Evolutionary conservation across 2,888 invertebrate genomes (phyloP), one percentile per base, ranked within the genome.

Genomic region (Cerceris rybyensis): DNA sequence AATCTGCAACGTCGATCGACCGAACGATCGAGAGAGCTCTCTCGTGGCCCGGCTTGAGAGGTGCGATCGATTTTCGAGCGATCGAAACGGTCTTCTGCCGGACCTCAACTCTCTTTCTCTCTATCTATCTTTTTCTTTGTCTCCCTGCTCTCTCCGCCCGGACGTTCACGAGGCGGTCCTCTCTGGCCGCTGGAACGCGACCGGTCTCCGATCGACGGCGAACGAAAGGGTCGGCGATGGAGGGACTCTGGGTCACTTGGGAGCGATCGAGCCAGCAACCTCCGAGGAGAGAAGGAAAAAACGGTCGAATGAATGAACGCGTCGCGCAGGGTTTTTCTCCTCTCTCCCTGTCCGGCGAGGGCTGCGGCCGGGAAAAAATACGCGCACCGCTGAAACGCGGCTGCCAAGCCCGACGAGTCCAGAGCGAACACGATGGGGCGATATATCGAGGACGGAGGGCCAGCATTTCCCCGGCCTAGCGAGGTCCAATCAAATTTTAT

Each of bases 401-500:
- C 28, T 28, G 28, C 28, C 28, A 4, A 28, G 28, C 28, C 70
- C 64, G 67, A 71, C 73, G 78, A 80, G 75, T 74, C 68, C 73
- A 87, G 87, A 86, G 86, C 84, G 85, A 79, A 82, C 80, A 83
- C 85, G 70, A 72, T 54, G 72, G 87, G 83, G 82, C 86, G 84
- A 89, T 87, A 89, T 86, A 86, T 80, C 82, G 84, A 84, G 80
- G 84, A 84, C 81, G 28, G 50, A 82, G 81, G 78, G 78, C 81
- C 78, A 74, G 67, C 82, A 75, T 72, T 82, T 81, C 82, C 84
- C 84, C 83, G 77, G 79, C 83, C 85, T 87, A 82, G 84, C 84
- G 83, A 79, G 87, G 82, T 83, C 88, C 91, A 90, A 91, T 91
- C 90, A 91, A 91, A 91, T 91, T 91, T 91, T 91, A 91, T 90